Conservation (phyloP, 2,888 invertebrate genomes). For the Pollenia angustigena region DNA sequence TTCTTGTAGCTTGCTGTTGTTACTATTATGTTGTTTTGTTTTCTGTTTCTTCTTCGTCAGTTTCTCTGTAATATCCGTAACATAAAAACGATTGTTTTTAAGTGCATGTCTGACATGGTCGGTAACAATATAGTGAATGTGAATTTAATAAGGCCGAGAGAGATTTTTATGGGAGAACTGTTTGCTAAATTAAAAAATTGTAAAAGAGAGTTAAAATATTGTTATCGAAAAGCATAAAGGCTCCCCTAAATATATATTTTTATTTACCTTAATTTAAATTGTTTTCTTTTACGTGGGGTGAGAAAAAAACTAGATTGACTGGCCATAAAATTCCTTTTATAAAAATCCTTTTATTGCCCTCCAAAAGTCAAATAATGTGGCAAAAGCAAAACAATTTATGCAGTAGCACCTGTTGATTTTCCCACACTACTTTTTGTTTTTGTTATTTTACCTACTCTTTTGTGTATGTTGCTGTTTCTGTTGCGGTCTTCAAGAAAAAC, state of each 20-base stretch:
- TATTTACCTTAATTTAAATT: slow-evolving; percentile 30
- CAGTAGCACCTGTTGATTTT: slow-evolving; percentile 82
- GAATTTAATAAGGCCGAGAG: slow-evolving; percentile 44
- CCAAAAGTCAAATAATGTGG: slow-evolving; percentile 51
- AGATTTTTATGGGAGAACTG: background rate
- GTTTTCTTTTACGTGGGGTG: background rate
- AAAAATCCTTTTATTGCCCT: slow-evolving; percentile 68
- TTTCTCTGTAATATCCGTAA: slow-evolving; percentile 68
- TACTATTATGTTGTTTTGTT: slow-evolving; percentile 31
- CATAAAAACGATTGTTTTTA: slow-evolving; percentile 64
- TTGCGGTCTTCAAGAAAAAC: slow-evolving; percentile 22
- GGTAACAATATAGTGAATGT: slow-evolving; percentile 43
- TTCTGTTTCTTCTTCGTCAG: slow-evolving; percentile 30
- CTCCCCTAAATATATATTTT: slow-evolving; percentile 19
- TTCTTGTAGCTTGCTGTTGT: slow-evolving; percentile 28
- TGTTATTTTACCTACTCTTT: slow-evolving; percentile 41
- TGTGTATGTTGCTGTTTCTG: slow-evolving; percentile 27
- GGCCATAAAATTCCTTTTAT: slow-evolving; percentile 69
- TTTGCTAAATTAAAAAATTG: background rate
- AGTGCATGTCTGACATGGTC: slow-evolving; percentile 41
- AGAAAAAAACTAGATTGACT: slow-evolving; percentile 68
- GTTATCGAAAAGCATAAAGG: background rate
- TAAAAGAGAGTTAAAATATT: background rate
- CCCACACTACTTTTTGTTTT: slow-evolving; percentile 76
- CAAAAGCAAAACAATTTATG: slow-evolving; percentile 78